These are phyloP conservation scores for Cloeon dipterum DNA, from an alignment of 2,888 invertebrate species.

Conservation along the genomic window DNA sequence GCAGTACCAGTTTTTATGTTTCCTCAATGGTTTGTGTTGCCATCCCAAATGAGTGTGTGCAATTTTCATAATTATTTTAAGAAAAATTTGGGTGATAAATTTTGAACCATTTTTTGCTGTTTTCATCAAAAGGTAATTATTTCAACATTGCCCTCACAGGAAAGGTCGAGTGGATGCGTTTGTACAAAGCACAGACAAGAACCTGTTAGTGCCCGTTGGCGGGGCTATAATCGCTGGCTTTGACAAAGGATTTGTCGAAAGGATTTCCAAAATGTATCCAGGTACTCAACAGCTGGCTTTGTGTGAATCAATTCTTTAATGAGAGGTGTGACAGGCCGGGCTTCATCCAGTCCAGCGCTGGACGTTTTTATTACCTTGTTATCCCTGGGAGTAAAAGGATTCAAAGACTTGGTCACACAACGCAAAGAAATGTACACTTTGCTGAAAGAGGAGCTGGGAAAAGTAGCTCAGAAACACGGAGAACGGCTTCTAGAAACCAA, in stretches of 20 bases:
- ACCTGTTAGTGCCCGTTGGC: slow-evolving; percentile 64
- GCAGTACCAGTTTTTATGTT: too few species aligned
- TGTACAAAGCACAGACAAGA: slow-evolving; percentile 68
- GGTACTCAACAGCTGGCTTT: too few species aligned
- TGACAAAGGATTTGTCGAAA: slow-evolving; percentile 30
- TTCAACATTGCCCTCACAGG: too few species aligned
- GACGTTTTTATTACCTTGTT: slow-evolving; percentile 57
- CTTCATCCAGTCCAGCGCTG: slow-evolving; percentile 41
- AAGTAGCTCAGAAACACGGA: slow-evolving; percentile 28
- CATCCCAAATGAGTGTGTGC: too few species aligned
- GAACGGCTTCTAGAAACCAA: slow-evolving; percentile 33
- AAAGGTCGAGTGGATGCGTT: slow-evolving; percentile 50
- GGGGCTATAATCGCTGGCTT: slow-evolving; percentile 54
- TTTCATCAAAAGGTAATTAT: too few species aligned
- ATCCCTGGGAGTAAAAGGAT: slow-evolving; percentile 40
- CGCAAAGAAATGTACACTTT: slow-evolving; percentile 35
- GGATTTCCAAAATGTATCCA: slow-evolving; percentile 47
- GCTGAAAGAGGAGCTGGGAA: slow-evolving; percentile 27
- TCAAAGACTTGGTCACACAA: slow-evolving; percentile 29
- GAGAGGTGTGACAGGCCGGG: slow-evolving; percentile 27
- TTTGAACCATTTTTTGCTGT: too few species aligned
- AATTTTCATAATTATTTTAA: too few species aligned
- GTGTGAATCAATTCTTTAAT: neutral
- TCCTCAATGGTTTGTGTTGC: too few species aligned
- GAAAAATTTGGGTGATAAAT: too few species aligned